phyloP scores from a whole-genome alignment of 2,797 vertebrate species.

The Myotis pilosus region DNA sequence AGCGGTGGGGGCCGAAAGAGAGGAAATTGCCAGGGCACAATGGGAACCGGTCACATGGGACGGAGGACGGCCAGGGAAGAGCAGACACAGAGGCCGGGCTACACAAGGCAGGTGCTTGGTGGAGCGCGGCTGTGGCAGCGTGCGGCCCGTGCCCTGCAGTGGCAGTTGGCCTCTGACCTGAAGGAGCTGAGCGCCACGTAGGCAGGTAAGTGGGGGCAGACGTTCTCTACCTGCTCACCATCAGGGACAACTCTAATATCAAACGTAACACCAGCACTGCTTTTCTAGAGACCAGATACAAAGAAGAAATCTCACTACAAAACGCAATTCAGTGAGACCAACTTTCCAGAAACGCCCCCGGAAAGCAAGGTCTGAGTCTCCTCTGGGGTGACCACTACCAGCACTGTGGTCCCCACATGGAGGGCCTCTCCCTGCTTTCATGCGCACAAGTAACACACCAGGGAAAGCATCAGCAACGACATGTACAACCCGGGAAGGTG shows the following conservation, averaged over 20 bases:
- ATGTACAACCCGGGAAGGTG: fast-evolving
- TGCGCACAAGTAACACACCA: fast-evolving
- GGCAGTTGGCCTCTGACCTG: not conserved
- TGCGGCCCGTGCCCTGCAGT: no score
- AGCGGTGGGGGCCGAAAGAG: not conserved
- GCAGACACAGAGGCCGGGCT: fast-evolving
- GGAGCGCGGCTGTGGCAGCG: fast-evolving
- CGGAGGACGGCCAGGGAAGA: not conserved
- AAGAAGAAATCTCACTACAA: not conserved
- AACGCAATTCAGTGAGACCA: not conserved
- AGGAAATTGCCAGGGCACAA: fast-evolving
- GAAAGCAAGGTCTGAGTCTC: not conserved
- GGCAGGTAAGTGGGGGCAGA: not conserved
- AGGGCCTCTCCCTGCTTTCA: not conserved
- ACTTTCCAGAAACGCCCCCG: not conserved
- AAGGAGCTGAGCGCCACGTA: not conserved
- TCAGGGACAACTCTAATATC: not conserved
- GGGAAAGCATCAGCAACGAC: fast-evolving
- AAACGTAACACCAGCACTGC: fast-evolving
- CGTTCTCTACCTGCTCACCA: not conserved
- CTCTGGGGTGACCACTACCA: not conserved
- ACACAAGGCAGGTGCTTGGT: fast-evolving
- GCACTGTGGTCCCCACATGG: fast-evolving
- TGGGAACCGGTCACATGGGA: not conserved
- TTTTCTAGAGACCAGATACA: not conserved